Conservation (phyloP, 2,888 invertebrate species). For the Hirtodrosophila duncani region DNA sequence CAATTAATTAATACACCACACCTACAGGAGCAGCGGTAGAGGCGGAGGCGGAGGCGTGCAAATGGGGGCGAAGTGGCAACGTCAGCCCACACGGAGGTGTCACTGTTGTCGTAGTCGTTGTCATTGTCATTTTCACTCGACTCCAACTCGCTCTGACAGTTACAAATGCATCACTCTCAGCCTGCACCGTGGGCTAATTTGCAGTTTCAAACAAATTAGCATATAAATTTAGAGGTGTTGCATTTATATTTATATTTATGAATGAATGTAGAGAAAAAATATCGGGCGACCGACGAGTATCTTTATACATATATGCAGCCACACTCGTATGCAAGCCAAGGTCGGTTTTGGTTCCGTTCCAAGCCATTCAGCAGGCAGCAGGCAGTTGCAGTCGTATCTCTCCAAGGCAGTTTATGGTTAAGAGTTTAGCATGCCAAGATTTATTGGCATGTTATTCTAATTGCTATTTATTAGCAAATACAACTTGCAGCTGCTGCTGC, state of each 20-base stretch:
- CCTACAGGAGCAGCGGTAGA: conserved; percentile 1
- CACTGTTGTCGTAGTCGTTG: conserved; percentile 7
- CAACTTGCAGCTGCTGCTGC: conserved; percentile 18
- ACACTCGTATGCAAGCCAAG: conserved; percentile 40
- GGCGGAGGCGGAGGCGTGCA: conserved; percentile 6
- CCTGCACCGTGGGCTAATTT: conserved; percentile 44
- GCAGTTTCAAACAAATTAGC: conserved; percentile 52
- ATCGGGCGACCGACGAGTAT: conserved; percentile 24
- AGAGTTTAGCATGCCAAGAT: conserved; percentile 56
- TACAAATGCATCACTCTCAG: conserved; percentile 43
- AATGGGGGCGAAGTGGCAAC: too few species aligned
- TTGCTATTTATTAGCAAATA: conserved; percentile 62
- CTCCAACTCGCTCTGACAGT: too few species aligned
- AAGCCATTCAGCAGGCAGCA: neutral
- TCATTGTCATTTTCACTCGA: too few species aligned
- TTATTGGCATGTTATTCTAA: conserved; percentile 70
- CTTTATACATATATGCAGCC: conserved; percentile 14
- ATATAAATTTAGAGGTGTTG: conserved; percentile 58
- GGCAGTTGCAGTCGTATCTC: conserved; percentile 18
- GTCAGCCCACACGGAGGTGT: conserved; percentile 19
- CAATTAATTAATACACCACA: conserved; percentile 65
- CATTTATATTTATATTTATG: conserved; percentile 50
- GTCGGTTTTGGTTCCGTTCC: conserved; percentile 34
- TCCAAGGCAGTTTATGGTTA: conserved; percentile 52
- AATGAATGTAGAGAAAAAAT: conserved; percentile 47